Evolutionary conservation across 1,140 invertebrate species (phyloP).

Genomic region (Hesperophylax magnus): DNA sequence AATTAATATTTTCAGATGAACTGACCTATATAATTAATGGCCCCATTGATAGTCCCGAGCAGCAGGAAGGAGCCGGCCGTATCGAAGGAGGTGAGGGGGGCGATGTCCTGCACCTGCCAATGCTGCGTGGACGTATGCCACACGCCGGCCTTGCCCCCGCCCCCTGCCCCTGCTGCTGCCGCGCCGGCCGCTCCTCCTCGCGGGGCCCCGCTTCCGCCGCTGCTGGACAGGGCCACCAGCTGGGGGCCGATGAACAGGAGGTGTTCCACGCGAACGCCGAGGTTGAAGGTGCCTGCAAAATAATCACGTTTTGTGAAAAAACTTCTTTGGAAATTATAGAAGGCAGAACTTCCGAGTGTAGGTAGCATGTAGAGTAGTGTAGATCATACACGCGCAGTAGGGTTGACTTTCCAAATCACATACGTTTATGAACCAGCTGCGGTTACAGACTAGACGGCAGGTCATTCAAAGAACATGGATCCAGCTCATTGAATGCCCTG

Average conservation of each 20-base stretch:
- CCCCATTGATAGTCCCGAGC: constrained; percentile 95
- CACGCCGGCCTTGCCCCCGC: constrained; percentile 95
- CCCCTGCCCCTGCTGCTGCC: constrained; percentile 70
- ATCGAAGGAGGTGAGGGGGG: constrained; percentile 95
- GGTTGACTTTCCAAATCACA: not conserved
- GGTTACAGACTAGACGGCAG: not conserved
- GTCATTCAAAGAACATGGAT: too few relatives aligned
- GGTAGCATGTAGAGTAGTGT: too few relatives aligned
- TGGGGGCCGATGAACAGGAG: constrained; percentile 98
- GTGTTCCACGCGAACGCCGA: constrained; percentile 94
- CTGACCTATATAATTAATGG: constrained; percentile 96
- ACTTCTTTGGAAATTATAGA: too few relatives aligned
- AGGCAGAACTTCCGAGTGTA: too few relatives aligned
- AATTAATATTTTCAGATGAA: not conserved
- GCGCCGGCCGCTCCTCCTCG: constrained; percentile 54
- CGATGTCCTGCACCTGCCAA: constrained; percentile 97
- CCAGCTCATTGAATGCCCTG: too few relatives aligned
- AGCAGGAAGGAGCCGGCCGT: constrained; percentile 96
- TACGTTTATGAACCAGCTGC: not conserved
- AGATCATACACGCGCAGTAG: not conserved
- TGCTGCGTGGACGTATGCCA: constrained; percentile 99
- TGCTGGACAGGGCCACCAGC: constrained; percentile 88
- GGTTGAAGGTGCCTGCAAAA: constrained; percentile 86
- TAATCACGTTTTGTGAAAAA: too few relatives aligned
- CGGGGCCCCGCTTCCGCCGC: constrained; percentile 56